Conservation (phyloP, 2,113 vertebrate genomes). For the Pseudolaguvia tuberculata region DNA sequence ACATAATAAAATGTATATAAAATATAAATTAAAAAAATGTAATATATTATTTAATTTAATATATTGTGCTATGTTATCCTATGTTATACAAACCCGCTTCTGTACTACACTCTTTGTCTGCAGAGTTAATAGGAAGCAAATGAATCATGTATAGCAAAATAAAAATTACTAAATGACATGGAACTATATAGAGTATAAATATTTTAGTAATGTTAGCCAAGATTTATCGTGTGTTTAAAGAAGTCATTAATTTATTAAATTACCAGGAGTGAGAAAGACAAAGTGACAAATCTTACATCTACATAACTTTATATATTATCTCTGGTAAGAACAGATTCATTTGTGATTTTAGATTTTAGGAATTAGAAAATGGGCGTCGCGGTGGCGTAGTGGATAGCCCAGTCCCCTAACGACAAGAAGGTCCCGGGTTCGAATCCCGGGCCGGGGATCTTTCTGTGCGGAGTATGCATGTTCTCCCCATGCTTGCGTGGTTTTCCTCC, state of each 20-base stretch:
- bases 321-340: background rate
- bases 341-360: background rate
- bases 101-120: background rate
- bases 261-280: background rate
- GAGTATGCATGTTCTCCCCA: too few relatives aligned
- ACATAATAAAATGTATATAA: too few relatives aligned
- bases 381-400: too few relatives aligned
- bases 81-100: background rate
- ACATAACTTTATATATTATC: background rate
- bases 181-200: background rate
- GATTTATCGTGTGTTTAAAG: background rate
- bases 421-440: too few relatives aligned
- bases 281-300: too few relatives aligned
- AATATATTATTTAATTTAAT: too few relatives aligned
- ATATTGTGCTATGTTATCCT: background rate
- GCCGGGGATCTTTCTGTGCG: too few relatives aligned
- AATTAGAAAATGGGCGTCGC: too few relatives aligned
- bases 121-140: background rate
- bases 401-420: too few relatives aligned
- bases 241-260: slow-evolving; percentile 2
- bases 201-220: slow-evolving; percentile 12
- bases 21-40: too few relatives aligned
- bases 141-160: background rate
- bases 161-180: background rate
- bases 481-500: too few relatives aligned